Evolutionary conservation across 2,113 vertebrate species (phyloP), one percentile per base, ranked within the genome.

Genomic region (Paracanthobrama guichenoti): DNA sequence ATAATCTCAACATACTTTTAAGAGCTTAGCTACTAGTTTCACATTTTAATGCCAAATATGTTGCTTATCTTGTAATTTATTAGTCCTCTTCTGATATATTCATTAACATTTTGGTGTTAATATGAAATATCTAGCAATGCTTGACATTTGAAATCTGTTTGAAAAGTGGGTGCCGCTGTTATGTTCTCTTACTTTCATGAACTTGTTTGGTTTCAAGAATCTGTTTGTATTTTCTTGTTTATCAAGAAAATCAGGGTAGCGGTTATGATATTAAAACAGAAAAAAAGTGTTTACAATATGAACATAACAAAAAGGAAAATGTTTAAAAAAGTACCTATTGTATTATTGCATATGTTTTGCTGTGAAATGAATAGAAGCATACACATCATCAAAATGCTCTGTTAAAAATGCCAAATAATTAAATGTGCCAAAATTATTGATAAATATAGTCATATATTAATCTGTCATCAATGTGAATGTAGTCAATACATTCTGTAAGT

Each of bases 91-190:
- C 95, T 95, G 96, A 94, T 95, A 95, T 97, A 95, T 96, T 96
- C 96, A 96, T 97, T 97, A 97, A 96, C 96, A 96, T 97, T 97
- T 78, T 95, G 96, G 94, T 99, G 97, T 98, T 96, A 95, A 95
- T 97, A 97, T 95, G 92, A 93, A 90, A 93, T 96, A 96, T 95
- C 95, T 96, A 95, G 93, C 95, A 92, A 95, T 95, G 96, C 95
- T 98, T 95, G 94, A 95, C 95, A 96, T 96, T 96, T 95, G 95
- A 95, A 95, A 95, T 96, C 95, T 95, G 95, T 94, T 93, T 86
- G 93, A 94, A 93, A 92, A 89, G 87, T 92, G 83, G 89, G 88
- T 93, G 89, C 91, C 73, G 87, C 90, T 10, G 83, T 85, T 90
- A 88, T 87, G 73, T 85, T 90, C 84, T 87, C 55, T 85, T 84